phyloP scores from a whole-genome alignment of 2,888 invertebrate species.

The Hermaeophaga mercurialis region DNA sequence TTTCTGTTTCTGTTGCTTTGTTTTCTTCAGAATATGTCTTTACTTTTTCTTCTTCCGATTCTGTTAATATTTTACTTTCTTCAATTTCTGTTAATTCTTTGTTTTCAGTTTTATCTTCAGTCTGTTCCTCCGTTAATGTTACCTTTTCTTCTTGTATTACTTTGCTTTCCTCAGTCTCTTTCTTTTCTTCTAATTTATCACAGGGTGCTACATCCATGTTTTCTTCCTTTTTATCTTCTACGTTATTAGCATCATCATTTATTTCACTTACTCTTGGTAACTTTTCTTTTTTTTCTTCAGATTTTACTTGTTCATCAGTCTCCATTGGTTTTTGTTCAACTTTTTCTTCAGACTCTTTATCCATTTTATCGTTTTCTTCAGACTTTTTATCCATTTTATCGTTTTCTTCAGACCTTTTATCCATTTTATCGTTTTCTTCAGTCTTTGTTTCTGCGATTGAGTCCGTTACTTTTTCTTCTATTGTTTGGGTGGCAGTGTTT shows the following conservation, averaged over 20 bases:
- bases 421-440: slow-evolving; percentile 10
- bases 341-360: slow-evolving; percentile 6
- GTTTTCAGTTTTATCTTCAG: slow-evolving; percentile 31
- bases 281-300: slow-evolving; percentile 27
- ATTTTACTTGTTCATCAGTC: slow-evolving; percentile 10
- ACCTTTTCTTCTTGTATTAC: not conserved
- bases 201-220: slow-evolving; percentile 19
- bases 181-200: slow-evolving; percentile 26
- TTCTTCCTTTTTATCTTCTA: not conserved
- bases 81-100: slow-evolving; percentile 5
- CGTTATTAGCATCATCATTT: not conserved
- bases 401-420: not conserved
- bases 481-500: slow-evolving; percentile 5
- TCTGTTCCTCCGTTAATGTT: too few relatives aligned
- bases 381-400: slow-evolving; percentile 11
- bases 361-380: not conserved
- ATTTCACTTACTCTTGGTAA: slow-evolving; percentile 14
- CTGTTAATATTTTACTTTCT: slow-evolving; percentile 40
- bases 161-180: slow-evolving; percentile 40
- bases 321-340: slow-evolving; percentile 12
- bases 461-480: slow-evolving; percentile 6
- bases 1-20: slow-evolving; percentile 8
- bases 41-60: not conserved
- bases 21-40: slow-evolving; percentile 31
- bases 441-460: slow-evolving; percentile 25